phyloP scores from a whole-genome alignment of 2,113 vertebrate species.

The Marcusenius ussheri region DNA sequence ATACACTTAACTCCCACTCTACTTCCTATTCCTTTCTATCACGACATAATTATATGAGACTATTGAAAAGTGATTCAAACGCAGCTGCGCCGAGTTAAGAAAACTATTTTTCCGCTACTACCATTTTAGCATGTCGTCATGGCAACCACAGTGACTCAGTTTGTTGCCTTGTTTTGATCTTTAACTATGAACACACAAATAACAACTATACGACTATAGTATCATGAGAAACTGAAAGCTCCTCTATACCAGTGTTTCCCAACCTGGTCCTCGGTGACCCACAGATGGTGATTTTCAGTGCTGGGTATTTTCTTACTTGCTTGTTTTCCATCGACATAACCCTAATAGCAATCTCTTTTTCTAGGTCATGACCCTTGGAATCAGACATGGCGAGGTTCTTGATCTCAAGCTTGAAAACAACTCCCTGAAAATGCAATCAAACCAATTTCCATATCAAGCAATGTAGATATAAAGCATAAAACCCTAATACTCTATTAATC shows the following conservation, averaged over 20 bases:
- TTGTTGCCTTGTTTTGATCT: neutral
- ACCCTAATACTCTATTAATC: neutral
- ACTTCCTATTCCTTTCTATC: neutral
- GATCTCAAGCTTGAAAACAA: slow-evolving; percentile 75
- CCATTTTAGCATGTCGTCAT: neutral
- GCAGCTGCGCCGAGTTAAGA: neutral
- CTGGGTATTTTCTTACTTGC: slow-evolving; percentile 51
- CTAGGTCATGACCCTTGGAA: slow-evolving; percentile 71
- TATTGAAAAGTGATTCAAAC: neutral
- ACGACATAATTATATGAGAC: neutral
- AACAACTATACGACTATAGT: neutral
- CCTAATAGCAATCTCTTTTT: slow-evolving; percentile 72
- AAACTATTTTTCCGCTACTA: neutral
- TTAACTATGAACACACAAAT: neutral
- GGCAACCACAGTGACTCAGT: neutral
- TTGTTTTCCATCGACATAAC: slow-evolving; percentile 57
- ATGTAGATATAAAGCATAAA: neutral
- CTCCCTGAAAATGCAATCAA: slow-evolving; percentile 52
- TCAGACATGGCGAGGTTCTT: slow-evolving; percentile 78
- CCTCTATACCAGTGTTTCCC: neutral
- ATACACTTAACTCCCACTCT: neutral
- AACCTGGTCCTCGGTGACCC: neutral
- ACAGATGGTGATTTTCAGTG: neutral
- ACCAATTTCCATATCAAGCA: neutral
- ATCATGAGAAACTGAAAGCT: neutral